Base-by-base conservation (phyloP, 92 coral and sea anemone genomes). In the Palythoa heliodiscus region DNA sequence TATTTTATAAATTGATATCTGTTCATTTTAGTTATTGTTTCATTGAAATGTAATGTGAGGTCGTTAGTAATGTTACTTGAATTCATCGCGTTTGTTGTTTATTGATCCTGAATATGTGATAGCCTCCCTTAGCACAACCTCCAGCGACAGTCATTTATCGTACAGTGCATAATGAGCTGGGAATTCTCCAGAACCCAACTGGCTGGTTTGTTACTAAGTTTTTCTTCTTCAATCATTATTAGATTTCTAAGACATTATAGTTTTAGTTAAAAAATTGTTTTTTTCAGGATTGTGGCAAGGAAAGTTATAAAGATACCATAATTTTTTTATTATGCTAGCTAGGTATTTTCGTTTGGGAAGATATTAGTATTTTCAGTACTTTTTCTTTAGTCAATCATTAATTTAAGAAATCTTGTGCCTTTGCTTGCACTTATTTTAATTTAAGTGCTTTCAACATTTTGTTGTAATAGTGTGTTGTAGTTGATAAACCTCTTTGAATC, bases 141-240 rank as follows among this genome's bases (percentile, higher is more conserved):
- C 85, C 68, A 17, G 94, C 94, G 50, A 79, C 88, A 75, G 85
- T 91, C 57, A 82, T 93, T 20, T 93, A 97, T 91, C 91, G 87
- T 57, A 94, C 99, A 75, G 95, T 97, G 25, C 96, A 89, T 90
- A 97, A 93, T 83, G 95, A 95, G 54, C 91, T 86, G 67, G 98
- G 99, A 50, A 83, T 97, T 68, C 91, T 95, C 72, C 99, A 97
- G 90, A 97, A 97, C 85, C 99, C 99, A 20, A 97, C 97, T 68
- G 99, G 99, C 91, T 93, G 98, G 99, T 97, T 95, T 88, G 99
- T 95, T 64, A 88, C 87, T 64, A 52, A 19, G 7, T 63, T 24
- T 24, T 69, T 69, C 24, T 25, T 2, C 11, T 1, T 22, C 9
- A 69, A 8, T 7, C 29, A 69, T 63, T 11, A n/a, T 17, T 19